Evolutionary conservation across 2,797 vertebrate genomes (phyloP), one percentile per base, ranked within the genome.

Genomic region (Remorina albescens): DNA sequence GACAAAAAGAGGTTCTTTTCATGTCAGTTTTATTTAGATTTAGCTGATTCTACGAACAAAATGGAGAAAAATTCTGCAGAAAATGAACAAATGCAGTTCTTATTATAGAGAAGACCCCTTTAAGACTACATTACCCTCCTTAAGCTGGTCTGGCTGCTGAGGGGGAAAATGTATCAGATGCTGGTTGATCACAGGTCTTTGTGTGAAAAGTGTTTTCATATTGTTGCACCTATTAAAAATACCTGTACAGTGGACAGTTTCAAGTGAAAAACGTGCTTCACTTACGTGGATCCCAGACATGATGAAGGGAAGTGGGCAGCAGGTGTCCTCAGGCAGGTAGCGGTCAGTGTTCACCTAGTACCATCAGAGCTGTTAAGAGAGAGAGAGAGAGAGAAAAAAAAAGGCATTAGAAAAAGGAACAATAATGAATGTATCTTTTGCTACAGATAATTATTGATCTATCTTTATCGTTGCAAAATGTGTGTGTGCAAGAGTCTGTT

Each of bases 251-350:
- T 28, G 7, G 4, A n/a, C 8, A 10, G 6, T 3, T 37, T 8
- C 46, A 50, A 23, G 10, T n/a, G 1, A 47, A 49, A 47, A 37
- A 42, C 10, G 21, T 55, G 46, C 16, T 50, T 47, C 4, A 76
- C 93, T 92, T 84, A 95, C 94, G 58, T 94, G 94, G 85, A 94
- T 88, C 89, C 91, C 94, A 91, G 94, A 94, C 95, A 95, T 95
- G 87, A 82, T 93, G 91, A 89, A 81, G 88, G 90, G 85, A 83
- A 68, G 71, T 86, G 85, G 87, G 89, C 78, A 88, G 85, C 87
- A 84, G 87, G 88, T 88, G 88, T 94, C 93, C 93, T 93, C 88
- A 77, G 83, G 86, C 80, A 84, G 90, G 86, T 68, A 86, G 85
- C 77, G 84, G 88, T 95, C 91, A 94, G 82, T 91, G 89, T 82